phyloP scores from a whole-genome alignment of 2,888 invertebrate genomes.

The Proisotoma minuta region DNA sequence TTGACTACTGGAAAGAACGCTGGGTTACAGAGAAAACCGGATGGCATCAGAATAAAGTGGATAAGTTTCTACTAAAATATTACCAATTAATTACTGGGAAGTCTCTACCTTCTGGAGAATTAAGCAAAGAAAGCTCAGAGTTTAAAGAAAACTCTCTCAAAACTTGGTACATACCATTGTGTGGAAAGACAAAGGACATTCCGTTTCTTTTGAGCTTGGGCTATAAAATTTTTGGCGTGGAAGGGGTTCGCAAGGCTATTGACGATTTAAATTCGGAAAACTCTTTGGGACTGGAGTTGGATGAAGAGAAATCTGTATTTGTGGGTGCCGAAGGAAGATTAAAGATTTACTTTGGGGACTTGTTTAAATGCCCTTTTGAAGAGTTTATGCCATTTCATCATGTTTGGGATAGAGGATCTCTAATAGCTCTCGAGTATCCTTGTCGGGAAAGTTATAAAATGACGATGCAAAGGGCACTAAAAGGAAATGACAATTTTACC shows the following conservation, averaged over 20 bases:
- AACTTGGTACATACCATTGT: constrained; percentile 47
- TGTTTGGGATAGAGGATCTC: constrained; percentile 40
- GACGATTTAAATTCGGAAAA: constrained; percentile 35
- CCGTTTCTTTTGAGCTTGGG: constrained; percentile 46
- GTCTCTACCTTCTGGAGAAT: constrained; percentile 14
- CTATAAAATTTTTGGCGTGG: constrained; percentile 47
- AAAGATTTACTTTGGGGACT: constrained; percentile 36
- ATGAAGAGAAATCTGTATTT: constrained; percentile 16
- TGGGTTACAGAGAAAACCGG: constrained; percentile 34
- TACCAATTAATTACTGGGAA: constrained; percentile 25
- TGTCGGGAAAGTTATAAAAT: constrained; percentile 24
- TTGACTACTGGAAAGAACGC: constrained; percentile 34
- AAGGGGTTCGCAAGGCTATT: constrained; percentile 43
- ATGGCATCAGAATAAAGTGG: constrained; percentile 37
- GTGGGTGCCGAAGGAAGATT: constrained; percentile 21
- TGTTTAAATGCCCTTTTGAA: constrained; percentile 33
- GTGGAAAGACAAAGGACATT: constrained; percentile 48
- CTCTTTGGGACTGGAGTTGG: constrained; percentile 17
- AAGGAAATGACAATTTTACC: constrained; percentile 29
- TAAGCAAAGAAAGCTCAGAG: background rate
- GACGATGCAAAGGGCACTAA: constrained; percentile 31
- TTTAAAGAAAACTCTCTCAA: constrained; percentile 27
- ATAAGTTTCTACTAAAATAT: constrained; percentile 27
- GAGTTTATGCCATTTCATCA: constrained; percentile 36
- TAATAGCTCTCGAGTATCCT: constrained; percentile 35